Percentiles rank a stretch among this genome's conserved stretches.
Evolutionary conservation across 2,888 invertebrate genomes (phyloP).

Genomic region (Lepidocyrtinus sp.): DNA sequence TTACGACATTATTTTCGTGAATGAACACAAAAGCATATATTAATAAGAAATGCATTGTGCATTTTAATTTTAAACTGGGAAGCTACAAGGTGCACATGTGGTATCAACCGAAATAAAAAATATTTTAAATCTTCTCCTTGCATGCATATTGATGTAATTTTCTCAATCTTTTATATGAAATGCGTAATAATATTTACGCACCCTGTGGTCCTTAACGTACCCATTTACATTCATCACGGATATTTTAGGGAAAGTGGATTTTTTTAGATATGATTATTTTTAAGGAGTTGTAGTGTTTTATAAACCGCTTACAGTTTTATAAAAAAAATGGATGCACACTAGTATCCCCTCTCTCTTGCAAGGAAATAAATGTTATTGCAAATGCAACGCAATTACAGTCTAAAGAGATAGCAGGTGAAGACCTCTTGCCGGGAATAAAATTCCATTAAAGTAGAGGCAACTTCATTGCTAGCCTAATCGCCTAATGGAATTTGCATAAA

Average conservation of each 20-base stretch:
- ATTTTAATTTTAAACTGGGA: slow-evolving; percentile 34
- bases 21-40: slow-evolving; percentile 31
- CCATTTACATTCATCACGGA: slow-evolving; percentile 45
- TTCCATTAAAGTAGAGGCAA: slow-evolving; percentile 34
- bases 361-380: background rate
- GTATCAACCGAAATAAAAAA: slow-evolving; percentile 41
- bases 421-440: slow-evolving; percentile 54
- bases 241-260: background rate
- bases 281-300: background rate
- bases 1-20: slow-evolving; percentile 37
- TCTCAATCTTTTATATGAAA: slow-evolving; percentile 35
- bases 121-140: slow-evolving; percentile 34
- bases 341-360: background rate
- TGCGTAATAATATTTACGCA: slow-evolving; percentile 47
- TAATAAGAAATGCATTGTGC: slow-evolving; percentile 45
- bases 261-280: background rate
- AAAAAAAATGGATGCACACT: background rate
- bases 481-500: slow-evolving; percentile 27
- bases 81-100: slow-evolving; percentile 29
- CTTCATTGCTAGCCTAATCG: background rate
- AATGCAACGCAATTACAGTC: background rate
- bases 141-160: slow-evolving; percentile 37
- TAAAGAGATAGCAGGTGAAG: background rate
- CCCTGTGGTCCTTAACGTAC: slow-evolving; percentile 57
- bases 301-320: background rate